Percentiles rank a stretch among this genome's conserved stretches.
These are phyloP conservation scores for Branchinecta sandiegonensis DNA, from an alignment of 2,888 invertebrate species.

Conservation along the genomic window DNA sequence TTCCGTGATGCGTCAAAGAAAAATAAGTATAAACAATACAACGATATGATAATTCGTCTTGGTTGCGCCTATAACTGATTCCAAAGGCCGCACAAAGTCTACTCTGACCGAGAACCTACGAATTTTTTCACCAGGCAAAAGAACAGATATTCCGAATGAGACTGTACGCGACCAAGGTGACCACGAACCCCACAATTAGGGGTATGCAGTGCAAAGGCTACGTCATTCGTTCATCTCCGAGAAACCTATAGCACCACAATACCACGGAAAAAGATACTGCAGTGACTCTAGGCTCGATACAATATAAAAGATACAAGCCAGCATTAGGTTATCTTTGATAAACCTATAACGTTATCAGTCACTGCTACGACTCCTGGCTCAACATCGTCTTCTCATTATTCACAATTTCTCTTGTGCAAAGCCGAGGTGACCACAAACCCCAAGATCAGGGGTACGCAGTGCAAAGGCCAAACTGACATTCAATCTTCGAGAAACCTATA, in stretches of 20 bases:
- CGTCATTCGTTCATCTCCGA: background rate
- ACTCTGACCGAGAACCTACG: too few species aligned
- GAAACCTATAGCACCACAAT: slow-evolving; percentile 1
- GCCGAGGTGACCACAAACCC: slow-evolving; percentile 7
- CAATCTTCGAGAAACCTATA: slow-evolving; percentile 8
- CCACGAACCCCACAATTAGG: background rate
- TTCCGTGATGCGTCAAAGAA: too few species aligned
- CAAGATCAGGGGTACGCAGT: slow-evolving; percentile 10
- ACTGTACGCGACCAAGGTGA: slow-evolving; percentile 1
- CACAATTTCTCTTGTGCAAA: background rate
- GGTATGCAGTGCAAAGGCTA: background rate
- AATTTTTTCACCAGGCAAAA: too few species aligned
- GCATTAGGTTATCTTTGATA: background rate
- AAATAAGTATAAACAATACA: too few species aligned
- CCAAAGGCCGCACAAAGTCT: too few species aligned
- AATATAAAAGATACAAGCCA: background rate
- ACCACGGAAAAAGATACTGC: background rate
- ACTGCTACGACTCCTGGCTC: too few species aligned
- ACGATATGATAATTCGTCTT: too few species aligned
- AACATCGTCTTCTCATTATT: too few species aligned
- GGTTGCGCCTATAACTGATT: too few species aligned
- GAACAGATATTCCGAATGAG: too few species aligned
- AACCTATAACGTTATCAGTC: background rate
- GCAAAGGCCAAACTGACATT: background rate
- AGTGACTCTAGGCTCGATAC: slow-evolving; percentile 8